Evolutionary conservation across 92 coral and sea anemone species (phyloP).

Genomic region (Micromussa lordhowensis): DNA sequence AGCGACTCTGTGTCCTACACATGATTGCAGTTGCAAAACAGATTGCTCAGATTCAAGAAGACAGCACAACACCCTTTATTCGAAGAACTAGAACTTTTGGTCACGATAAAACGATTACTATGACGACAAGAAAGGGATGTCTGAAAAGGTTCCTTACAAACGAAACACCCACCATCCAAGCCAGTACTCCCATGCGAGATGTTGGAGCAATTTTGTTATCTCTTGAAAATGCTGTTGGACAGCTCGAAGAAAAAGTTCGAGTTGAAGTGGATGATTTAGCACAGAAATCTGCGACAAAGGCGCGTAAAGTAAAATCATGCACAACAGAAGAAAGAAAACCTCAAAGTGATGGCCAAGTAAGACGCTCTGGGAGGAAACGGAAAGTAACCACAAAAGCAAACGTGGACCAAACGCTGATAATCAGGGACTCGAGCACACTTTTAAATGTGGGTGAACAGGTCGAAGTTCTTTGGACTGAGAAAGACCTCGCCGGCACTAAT

Average conservation of each 20-base stretch:
- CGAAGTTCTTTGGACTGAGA: conserved; percentile 53
- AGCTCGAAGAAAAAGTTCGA: neutral
- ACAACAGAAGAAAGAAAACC: neutral
- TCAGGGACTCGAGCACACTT: neutral
- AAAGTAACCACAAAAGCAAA: neutral
- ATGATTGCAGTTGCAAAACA: too few relatives aligned
- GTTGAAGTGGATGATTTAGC: neutral
- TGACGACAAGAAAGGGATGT: neutral
- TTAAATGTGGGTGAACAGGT: conserved; percentile 34
- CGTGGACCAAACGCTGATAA: neutral
- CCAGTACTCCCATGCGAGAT: neutral
- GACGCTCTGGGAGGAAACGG: conserved; percentile 32
- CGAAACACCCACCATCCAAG: conserved; percentile 1
- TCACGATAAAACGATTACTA: neutral
- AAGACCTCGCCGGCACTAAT: too few relatives aligned
- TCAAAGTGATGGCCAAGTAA: neutral
- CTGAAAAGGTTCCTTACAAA: neutral
- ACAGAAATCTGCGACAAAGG: neutral
- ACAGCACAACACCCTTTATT: neutral
- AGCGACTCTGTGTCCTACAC: conserved; percentile 57
- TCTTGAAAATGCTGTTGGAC: neutral
- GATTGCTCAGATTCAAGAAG: too few relatives aligned
- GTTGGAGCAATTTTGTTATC: neutral
- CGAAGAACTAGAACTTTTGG: neutral
- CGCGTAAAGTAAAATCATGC: neutral